Percentiles rank a stretch among this genome's conserved stretches.
Conservation (phyloP, 1,140 invertebrate species). For the Hycleus cichorii region DNA sequence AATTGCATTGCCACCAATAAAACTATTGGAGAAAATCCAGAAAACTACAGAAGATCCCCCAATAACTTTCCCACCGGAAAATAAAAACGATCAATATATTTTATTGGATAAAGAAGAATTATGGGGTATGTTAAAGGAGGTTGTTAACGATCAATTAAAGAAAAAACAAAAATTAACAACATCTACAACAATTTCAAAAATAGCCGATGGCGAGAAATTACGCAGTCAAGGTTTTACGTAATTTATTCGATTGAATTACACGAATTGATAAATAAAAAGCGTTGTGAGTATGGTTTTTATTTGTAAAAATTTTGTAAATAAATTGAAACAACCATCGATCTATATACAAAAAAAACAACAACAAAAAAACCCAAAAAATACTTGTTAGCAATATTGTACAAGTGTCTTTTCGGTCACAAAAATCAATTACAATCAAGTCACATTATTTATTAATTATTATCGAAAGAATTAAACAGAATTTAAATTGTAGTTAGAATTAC, state of each 20-base stretch:
- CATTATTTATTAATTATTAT: slow-evolving; percentile 3
- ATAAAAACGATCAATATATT: slow-evolving; percentile 47
- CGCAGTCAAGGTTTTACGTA: slow-evolving; percentile 26
- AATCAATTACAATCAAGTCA: background rate
- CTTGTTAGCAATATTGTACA: slow-evolving; percentile 16
- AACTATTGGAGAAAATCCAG: slow-evolving; percentile 14
- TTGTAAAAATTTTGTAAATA: no score
- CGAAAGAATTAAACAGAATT: slow-evolving; percentile 2
- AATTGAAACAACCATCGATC: no score
- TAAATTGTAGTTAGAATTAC: slow-evolving; percentile 2
- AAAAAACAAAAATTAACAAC: slow-evolving; percentile 15
- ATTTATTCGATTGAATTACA: background rate
- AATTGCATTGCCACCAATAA: slow-evolving; percentile 31
- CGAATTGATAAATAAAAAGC: background rate
- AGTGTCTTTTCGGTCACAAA: slow-evolving; percentile 14
- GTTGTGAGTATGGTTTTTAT: slow-evolving; percentile 8
- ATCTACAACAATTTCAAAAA: slow-evolving; percentile 3
- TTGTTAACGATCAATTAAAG: slow-evolving; percentile 34
- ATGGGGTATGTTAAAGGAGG: slow-evolving; percentile 54
- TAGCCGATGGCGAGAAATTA: slow-evolving; percentile 15
- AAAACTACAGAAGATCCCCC: slow-evolving; percentile 24
- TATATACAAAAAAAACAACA: no score
- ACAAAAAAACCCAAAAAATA: background rate
- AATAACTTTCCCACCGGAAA: slow-evolving; percentile 47
- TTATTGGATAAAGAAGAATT: slow-evolving; percentile 51